Conservation (phyloP, 2,113 vertebrate species). For the human region DNA sequence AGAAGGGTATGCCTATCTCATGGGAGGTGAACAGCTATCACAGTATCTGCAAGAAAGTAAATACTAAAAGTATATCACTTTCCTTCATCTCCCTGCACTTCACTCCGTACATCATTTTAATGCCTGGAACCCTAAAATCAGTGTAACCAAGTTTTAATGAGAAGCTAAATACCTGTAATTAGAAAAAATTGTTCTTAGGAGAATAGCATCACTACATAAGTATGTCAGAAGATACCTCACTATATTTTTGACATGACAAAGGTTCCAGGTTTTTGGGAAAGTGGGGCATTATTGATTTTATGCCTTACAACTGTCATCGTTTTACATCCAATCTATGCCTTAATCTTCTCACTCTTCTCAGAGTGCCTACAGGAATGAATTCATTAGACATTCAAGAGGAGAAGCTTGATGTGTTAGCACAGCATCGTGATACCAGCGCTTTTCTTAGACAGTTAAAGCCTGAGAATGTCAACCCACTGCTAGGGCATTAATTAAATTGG, state of each 20-base stretch:
- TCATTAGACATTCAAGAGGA: neutral
- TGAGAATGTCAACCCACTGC: neutral
- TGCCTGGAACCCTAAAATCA: neutral
- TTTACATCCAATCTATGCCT: neutral
- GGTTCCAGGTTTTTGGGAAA: neutral
- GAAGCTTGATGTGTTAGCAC: neutral
- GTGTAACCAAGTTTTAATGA: neutral
- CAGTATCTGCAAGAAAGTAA: neutral
- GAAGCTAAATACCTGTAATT: neutral
- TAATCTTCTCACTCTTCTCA: neutral
- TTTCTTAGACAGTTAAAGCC: neutral
- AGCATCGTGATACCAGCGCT: neutral
- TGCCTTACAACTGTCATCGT: neutral
- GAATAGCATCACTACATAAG: neutral
- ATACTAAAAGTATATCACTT: neutral
- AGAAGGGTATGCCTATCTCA: neutral
- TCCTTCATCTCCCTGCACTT: neutral
- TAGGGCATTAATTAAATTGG: neutral
- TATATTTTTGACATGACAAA: conserved; percentile 23
- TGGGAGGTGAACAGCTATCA: neutral
- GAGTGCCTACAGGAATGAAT: neutral
- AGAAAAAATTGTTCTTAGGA: neutral
- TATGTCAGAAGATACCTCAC: neutral
- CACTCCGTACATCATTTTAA: neutral
- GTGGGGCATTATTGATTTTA: neutral